Percentiles rank a stretch among this genome's conserved stretches.
These are phyloP conservation scores for Beaufortia kweichowensis DNA, from an alignment of 2,113 vertebrate species.

Conservation along the genomic window DNA sequence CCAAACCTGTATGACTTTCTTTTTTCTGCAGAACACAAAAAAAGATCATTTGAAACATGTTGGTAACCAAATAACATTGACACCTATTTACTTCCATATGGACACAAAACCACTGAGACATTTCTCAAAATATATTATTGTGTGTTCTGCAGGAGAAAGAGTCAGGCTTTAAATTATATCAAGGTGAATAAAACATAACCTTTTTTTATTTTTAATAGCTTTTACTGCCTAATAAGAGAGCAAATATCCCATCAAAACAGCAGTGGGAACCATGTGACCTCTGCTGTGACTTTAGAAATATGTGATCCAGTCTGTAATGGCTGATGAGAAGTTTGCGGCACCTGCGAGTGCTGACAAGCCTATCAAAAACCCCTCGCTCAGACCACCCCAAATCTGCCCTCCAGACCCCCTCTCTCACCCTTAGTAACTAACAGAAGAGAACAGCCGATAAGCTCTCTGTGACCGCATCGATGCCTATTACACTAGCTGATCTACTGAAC, in stretches of 20 bases:
- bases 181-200: no score
- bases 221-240: conserved; percentile 19
- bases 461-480: conserved; percentile 47
- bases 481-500: conserved; percentile 53
- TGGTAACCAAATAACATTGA: no score
- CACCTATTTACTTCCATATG: no score
- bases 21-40: no score
- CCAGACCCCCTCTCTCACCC: conserved; percentile 42
- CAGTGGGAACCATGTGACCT: conserved; percentile 69
- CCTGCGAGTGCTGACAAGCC: conserved; percentile 57
- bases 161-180: no score
- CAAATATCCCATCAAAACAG: background rate
- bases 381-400: conserved; percentile 15
- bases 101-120: no score
- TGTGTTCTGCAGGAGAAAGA: no score
- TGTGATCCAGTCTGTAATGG: conserved; percentile 57
- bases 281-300: conserved; percentile 54
- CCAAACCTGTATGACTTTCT: no score
- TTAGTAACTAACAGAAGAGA: conserved; percentile 43
- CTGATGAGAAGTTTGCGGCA: conserved; percentile 59
- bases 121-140: no score
- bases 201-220: no score
- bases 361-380: conserved; percentile 28
- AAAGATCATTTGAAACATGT: no score
- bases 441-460: conserved; percentile 24